phyloP scores from a whole-genome alignment of 37 sponge, comb jelly and placozoan genomes.

The Lycopodina hypogea region DNA sequence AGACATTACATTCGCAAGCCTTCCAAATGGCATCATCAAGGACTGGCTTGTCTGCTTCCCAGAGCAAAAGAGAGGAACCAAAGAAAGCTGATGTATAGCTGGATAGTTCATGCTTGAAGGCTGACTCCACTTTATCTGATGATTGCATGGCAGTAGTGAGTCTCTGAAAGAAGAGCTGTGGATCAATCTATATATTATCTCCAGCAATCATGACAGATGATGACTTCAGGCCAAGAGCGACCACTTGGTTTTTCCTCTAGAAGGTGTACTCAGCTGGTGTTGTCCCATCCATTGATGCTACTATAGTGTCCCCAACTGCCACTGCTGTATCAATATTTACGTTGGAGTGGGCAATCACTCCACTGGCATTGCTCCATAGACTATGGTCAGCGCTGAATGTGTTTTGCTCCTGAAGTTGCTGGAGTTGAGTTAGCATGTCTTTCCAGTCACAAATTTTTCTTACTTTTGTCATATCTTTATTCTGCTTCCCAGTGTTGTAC shows the following conservation, averaged over 20 bases:
- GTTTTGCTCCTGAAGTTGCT: conserved; percentile 35
- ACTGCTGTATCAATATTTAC: no score
- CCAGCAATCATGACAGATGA: conserved; percentile 22
- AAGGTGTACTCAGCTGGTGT: conserved; percentile 43
- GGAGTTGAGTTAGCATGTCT: conserved; percentile 37
- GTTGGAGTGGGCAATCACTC: conserved; percentile 34
- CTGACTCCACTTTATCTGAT: conserved; percentile 39
- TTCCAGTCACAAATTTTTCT: conserved; percentile 41
- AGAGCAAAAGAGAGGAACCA: conserved; percentile 38
- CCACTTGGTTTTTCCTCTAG: conserved; percentile 29
- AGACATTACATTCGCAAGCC: not conserved
- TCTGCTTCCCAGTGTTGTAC: conserved; percentile 53
- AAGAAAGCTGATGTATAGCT: conserved; percentile 43
- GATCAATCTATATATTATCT: conserved; percentile 28
- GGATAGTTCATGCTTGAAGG: conserved; percentile 25
- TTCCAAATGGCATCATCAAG: conserved; percentile 16
- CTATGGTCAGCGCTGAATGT: conserved; percentile 44
- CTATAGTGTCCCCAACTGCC: conserved; percentile 21
- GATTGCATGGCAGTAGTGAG: conserved; percentile 23
- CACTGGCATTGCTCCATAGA: conserved; percentile 28
- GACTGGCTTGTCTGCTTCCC: conserved; percentile 38
- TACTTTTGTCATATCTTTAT: conserved; percentile 45
- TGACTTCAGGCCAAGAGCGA: conserved; percentile 17
- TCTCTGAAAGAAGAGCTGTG: conserved; percentile 52
- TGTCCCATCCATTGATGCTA: conserved; percentile 31